Conservation (phyloP, 2,797 vertebrate genomes). For the Artibeus jamaicensis region DNA sequence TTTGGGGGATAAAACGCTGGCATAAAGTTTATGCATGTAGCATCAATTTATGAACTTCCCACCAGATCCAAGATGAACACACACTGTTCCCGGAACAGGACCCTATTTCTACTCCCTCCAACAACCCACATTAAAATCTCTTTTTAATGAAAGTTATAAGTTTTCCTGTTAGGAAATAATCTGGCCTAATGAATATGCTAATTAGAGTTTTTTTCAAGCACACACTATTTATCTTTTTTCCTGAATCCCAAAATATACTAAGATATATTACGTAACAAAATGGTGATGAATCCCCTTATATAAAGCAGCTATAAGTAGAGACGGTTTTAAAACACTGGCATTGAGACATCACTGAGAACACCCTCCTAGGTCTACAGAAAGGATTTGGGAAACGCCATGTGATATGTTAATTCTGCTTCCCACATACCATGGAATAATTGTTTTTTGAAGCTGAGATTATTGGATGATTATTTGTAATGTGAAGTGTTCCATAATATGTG, state of each 20-base stretch:
- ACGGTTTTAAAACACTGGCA: conserved; percentile 40
- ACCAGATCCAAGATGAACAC: background rate
- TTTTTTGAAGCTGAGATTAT: conserved; percentile 7
- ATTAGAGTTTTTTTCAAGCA: conserved; percentile 44
- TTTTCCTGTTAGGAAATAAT: conserved; percentile 37
- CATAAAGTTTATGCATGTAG: background rate
- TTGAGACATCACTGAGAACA: conserved; percentile 38
- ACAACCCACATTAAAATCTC: background rate
- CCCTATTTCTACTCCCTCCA: background rate
- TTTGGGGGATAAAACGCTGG: background rate
- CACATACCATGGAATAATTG: background rate
- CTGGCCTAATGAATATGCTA: conserved; percentile 47
- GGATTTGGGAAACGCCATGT: conserved; percentile 28
- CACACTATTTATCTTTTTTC: background rate
- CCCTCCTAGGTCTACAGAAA: background rate
- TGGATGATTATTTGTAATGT: conserved; percentile 33
- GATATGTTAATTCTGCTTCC: conserved; percentile 58
- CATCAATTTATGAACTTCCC: background rate
- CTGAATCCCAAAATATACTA: conserved; percentile 35
- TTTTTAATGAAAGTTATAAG: background rate
- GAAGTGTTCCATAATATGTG: background rate
- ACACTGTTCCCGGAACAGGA: background rate
- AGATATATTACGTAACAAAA: conserved; percentile 59
- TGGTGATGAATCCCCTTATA: conserved; percentile 48
- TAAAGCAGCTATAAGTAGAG: conserved; percentile 50